Evolutionary conservation across 2,888 invertebrate genomes (phyloP), one percentile per base, ranked within the genome.

Genomic region (Onchidella celtica): DNA sequence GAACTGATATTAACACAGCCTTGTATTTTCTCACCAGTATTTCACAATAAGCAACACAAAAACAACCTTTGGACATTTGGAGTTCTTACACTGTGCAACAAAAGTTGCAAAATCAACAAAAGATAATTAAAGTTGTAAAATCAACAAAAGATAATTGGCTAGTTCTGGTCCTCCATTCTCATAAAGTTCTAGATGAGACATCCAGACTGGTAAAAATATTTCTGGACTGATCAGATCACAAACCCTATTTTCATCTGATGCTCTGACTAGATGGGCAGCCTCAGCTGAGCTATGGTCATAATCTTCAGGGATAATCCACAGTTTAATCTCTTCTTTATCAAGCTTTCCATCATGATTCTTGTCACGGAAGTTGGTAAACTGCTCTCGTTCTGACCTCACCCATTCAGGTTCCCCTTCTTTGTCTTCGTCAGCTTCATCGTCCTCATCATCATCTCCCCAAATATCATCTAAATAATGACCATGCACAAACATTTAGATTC

Each of bases 231-330:
- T n/a, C n/a, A n/a, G 65, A 34, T 34, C 65, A 85, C 90, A 85
- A 88, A 93, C 94, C 91, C 96, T 96, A 94, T 99, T 96, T 0
- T 95, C 94, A 93, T 99, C 99, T 0, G 98, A 97, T 92, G 98
- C 97, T 93, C 96, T 97, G 85, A 99, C 96, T 40, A 99, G 95
- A 94, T 99, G 99, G 78, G 96, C 95, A 1, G 98, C 96, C 94
- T 99, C 99, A 0, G 98, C 97, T 91, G 97, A 97, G 0, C 98
- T 97, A 93, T 98, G 98, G 94, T 99, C 98, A 93, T 97, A 99
- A 93, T 98, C 97, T 0, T 96, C 95, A 0, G 99, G 99, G 83
- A 97, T 96, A 86, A 99, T 97, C 98, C 99, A 99, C 3, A 89
- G 85, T 74, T 87, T 89, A 36, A 98, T 97, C 94, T 99, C 99